phyloP scores from a whole-genome alignment of 1,140 invertebrate species.

The Zaprionus ornatus region DNA sequence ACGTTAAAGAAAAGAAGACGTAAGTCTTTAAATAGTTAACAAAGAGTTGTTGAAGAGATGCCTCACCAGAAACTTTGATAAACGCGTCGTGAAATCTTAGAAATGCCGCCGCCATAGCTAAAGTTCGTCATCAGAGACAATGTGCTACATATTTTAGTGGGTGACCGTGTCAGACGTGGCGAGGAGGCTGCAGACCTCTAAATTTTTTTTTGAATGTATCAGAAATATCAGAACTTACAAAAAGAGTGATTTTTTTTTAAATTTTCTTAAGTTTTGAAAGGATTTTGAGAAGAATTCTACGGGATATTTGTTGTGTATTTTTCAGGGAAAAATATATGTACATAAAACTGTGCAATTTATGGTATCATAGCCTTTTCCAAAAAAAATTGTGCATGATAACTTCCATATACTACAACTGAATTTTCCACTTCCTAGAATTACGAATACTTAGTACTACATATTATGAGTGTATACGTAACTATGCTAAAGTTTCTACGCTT shows the following conservation, averaged over 20 bases:
- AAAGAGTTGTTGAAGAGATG: background rate
- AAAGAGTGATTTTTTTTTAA: background rate
- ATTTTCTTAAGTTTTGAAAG: background rate
- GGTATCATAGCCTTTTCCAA: too few species aligned
- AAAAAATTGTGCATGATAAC: too few species aligned
- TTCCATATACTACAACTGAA: too few species aligned
- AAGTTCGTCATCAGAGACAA: constrained; percentile 42
- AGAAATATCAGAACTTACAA: background rate
- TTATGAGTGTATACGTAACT: too few species aligned
- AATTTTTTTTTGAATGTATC: background rate
- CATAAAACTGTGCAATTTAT: too few species aligned
- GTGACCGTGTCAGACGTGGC: background rate
- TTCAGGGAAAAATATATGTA: too few species aligned
- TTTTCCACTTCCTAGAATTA: too few species aligned
- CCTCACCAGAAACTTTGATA: background rate
- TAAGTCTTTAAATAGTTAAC: background rate
- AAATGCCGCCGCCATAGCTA: constrained; percentile 62
- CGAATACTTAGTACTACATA: too few species aligned
- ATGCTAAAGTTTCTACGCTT: too few species aligned
- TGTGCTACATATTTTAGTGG: constrained; percentile 13
- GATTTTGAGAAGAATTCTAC: too few species aligned
- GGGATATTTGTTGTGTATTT: too few species aligned
- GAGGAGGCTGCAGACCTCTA: background rate
- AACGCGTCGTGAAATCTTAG: constrained; percentile 60
- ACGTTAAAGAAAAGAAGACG: background rate